Percentiles rank a stretch among this genome's conserved stretches.
Evolutionary conservation across 1,140 invertebrate species (phyloP).

Genomic region (Charaxes varanes): DNA sequence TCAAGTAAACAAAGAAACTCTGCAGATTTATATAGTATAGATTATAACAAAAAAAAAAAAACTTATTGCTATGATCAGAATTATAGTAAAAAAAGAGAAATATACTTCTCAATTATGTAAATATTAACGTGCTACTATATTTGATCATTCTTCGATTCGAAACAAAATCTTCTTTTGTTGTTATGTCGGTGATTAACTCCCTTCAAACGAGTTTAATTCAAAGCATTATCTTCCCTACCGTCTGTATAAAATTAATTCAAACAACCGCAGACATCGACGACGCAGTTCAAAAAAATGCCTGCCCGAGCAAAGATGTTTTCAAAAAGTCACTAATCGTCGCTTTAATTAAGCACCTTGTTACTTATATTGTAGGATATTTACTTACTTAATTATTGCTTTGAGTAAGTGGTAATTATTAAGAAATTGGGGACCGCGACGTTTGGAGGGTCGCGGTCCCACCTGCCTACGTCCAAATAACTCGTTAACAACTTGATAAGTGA

Average conservation of each 20-base stretch:
- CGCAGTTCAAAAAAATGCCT: slow-evolving; percentile 1
- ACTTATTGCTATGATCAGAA: no score
- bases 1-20: no score
- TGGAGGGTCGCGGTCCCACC: slow-evolving; percentile 32
- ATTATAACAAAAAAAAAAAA: no score
- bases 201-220: background rate
- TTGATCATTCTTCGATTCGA: no score
- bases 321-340: slow-evolving; percentile 16
- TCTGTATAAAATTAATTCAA: background rate
- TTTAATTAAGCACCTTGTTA: slow-evolving; percentile 20
- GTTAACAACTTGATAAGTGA: slow-evolving; percentile 31
- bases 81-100: no score
- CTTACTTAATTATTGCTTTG: slow-evolving; percentile 43
- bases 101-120: no score
- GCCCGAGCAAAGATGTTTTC: slow-evolving; percentile 14
- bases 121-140: no score
- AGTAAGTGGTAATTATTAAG: slow-evolving; percentile 38
- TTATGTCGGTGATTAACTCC: no score
- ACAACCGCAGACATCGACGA: slow-evolving; percentile 2
- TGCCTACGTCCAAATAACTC: slow-evolving; percentile 30
- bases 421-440: slow-evolving; percentile 26
- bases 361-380: slow-evolving; percentile 28
- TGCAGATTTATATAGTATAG: no score
- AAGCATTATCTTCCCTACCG: background rate
- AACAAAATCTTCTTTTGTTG: no score